Percentiles rank a stretch among this genome's conserved stretches.
These are phyloP conservation scores for Morinoia aosen DNA, from an alignment of 2,888 invertebrate genomes.

Conservation along the genomic window DNA sequence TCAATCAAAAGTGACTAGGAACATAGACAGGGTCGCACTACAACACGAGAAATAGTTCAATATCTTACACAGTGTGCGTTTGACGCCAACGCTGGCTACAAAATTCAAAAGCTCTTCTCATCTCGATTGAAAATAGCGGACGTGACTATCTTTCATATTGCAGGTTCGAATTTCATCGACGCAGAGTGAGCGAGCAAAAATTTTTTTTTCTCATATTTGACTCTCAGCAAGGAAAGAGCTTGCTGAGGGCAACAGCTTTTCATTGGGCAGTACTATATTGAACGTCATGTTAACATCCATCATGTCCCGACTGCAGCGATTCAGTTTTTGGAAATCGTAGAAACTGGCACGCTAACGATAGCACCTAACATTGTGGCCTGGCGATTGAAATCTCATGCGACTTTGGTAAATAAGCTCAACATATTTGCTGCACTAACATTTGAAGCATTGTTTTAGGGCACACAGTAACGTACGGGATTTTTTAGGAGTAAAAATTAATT, in stretches of 20 bases:
- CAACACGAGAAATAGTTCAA: conserved; percentile 10
- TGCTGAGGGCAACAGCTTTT: not conserved
- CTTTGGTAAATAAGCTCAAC: not conserved
- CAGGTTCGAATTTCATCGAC: not conserved
- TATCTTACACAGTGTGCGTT: conserved; percentile 35
- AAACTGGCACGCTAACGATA: not conserved
- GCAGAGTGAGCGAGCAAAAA: not conserved
- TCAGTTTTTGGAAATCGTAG: not conserved
- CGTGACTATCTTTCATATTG: not conserved
- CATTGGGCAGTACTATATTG: not conserved
- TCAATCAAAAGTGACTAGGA: not conserved
- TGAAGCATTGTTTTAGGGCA: not conserved
- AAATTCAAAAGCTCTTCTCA: not conserved
- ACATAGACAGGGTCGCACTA: not conserved
- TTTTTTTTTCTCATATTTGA: not conserved
- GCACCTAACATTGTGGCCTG: not conserved
- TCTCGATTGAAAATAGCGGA: not conserved
- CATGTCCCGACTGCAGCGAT: not conserved
- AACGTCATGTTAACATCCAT: not conserved
- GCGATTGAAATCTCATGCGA: not conserved
- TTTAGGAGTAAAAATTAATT: not conserved
- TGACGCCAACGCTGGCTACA: conserved; percentile 5
- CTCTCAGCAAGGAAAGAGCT: not conserved
- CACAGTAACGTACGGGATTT: not conserved
- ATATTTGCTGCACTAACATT: not conserved